phyloP scores from a whole-genome alignment of 2,113 vertebrate genomes.

The Pristiophorus japonicus region DNA sequence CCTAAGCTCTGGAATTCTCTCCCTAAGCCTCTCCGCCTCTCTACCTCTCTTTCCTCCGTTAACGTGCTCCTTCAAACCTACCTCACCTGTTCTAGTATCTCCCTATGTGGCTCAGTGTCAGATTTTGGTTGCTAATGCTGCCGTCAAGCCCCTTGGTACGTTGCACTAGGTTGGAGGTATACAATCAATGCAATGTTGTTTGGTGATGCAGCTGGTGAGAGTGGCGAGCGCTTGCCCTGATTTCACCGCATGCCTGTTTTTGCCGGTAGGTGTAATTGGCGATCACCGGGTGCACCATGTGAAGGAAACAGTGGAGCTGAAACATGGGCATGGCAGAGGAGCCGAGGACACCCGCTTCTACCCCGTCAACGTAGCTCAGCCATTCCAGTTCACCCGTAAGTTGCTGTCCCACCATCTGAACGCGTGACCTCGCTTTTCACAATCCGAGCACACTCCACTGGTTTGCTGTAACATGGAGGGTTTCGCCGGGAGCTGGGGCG shows the following conservation, averaged over 20 bases:
- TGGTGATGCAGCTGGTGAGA: not conserved
- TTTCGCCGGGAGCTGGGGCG: not conserved
- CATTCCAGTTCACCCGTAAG: slow-evolving; percentile 93
- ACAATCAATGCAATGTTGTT: not conserved
- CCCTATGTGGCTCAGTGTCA: not conserved
- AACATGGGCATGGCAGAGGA: slow-evolving; percentile 53
- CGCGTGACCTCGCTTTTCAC: not conserved
- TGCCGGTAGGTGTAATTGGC: slow-evolving; percentile 61
- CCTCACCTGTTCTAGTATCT: not conserved
- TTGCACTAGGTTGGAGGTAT: not conserved
- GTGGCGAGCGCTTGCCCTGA: not conserved
- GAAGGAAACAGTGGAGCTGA: slow-evolving; percentile 64
- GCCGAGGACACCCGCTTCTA: slow-evolving; percentile 61
- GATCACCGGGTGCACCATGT: slow-evolving; percentile 74
- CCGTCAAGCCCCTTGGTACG: not conserved
- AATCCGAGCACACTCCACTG: not conserved
- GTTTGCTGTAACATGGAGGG: not conserved
- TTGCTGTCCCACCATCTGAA: slow-evolving; percentile 51
- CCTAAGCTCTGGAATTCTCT: not conserved
- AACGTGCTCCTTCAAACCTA: not conserved
- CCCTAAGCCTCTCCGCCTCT: not conserved
- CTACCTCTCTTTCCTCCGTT: not conserved
- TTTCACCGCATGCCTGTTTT: not conserved
- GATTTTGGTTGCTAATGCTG: not conserved
- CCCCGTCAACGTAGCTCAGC: slow-evolving; percentile 73